phyloP scores from a whole-genome alignment of 2,797 vertebrate genomes.

The Pangasius larnaudii region DNA sequence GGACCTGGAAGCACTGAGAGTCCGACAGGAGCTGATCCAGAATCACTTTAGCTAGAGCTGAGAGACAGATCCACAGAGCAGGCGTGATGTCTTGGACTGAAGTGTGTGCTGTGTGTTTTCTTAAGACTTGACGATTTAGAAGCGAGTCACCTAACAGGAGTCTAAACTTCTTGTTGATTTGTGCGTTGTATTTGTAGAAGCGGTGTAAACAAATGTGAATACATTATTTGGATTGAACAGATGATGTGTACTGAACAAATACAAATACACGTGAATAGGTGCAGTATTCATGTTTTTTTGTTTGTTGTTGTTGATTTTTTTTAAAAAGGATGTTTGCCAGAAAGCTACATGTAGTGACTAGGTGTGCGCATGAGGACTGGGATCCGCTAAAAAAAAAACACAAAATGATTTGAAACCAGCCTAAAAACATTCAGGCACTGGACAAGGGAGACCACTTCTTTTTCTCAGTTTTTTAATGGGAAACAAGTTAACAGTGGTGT shows the following conservation, averaged over 20 bases:
- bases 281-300: not conserved
- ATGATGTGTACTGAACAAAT: not conserved
- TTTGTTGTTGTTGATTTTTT: too few relatives aligned
- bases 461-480: not conserved
- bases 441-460: not conserved
- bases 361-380: not conserved
- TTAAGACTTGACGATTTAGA: not conserved
- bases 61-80: not conserved
- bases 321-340: not conserved
- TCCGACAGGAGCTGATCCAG: constrained; percentile 83
- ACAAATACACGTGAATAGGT: not conserved
- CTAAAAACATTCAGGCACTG: not conserved
- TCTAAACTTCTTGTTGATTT: not conserved
- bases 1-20: constrained; percentile 83
- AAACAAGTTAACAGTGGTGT: not conserved
- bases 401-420: not conserved
- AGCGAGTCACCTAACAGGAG: not conserved
- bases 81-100: not conserved
- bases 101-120: not conserved
- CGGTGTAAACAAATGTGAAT: not conserved
- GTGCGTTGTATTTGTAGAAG: not conserved
- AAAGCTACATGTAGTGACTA: not conserved
- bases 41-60: constrained; percentile 83
- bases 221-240: not conserved
- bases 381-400: not conserved